Base-by-base conservation (phyloP, 2,113 vertebrate genomes). In the Regulus satrapa region DNA sequence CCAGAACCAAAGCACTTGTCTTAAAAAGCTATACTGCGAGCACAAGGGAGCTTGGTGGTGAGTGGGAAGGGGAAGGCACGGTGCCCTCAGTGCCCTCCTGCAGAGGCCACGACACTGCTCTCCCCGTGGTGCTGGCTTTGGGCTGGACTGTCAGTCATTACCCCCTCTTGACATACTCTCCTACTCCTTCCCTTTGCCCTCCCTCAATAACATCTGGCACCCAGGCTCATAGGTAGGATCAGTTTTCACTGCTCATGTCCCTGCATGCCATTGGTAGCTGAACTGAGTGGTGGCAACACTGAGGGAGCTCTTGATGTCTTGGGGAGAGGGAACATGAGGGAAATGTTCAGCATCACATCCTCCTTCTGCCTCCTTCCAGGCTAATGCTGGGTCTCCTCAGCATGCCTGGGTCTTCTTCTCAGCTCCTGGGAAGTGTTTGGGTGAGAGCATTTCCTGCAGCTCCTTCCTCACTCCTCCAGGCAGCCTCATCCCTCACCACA, bases 401-500 rank as follows among this genome's bases (percentile, higher is more conserved):
- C 5, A 1, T 71, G 36, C 49, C 23, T 25, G 26, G 10, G 56
- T 38, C 32, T 41, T 62, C 54, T 32, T 25, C 23, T 45, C 38
- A 28, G 2, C 41, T 83, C 45, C n/a, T 26, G 31, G 48, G 12
- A 48, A 41, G 31, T 20, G 46, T 73, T 54, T 61, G 46, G 29
- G 31, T n/a, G 54, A 61, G 26, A 29, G 26, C 26, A 24, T 43
- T 73, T 66, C 38, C 58, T 32, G 15, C 43, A 78, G 40, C 28
- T 58, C 43, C 20, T 31, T 59, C 41, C 54, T 55, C 40, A 10
- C 75, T 55, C 61, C 75, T 74, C 23, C 61, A 85, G 81, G 66
- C 97, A 28, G 98, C 98, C 54, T 98, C 98, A 66, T 99, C 98
- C 81, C 98, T 99, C 68, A 98, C 95, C 54, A 98, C 99, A 95